Evolutionary conservation across 1,140 invertebrate species (phyloP), one percentile per base, ranked within the genome.

Genomic region (Papilio glaucus): DNA sequence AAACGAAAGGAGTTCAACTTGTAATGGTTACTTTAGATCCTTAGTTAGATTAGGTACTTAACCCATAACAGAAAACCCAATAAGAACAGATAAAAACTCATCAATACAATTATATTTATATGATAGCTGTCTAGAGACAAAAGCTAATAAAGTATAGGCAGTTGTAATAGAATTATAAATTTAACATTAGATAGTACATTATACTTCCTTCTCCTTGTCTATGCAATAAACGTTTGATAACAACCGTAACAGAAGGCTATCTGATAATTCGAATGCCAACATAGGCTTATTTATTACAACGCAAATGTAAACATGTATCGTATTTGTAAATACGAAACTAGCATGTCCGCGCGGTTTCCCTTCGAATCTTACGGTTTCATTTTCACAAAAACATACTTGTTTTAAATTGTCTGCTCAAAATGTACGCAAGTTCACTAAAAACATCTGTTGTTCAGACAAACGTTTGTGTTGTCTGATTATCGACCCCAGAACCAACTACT

Each of bases 151-250:
- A 57, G 15, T 45, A 18, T 15, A 12, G 10, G 10, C 39, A 41
- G 13, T 9, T 57, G 18, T 60, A 26, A 62, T 37, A 33, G 60
- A 9, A n/a, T 37, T 42, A 42, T 42, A 45, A 21, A 26, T 45
- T 21, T 26, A 29, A 42, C 5, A 65, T 38, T 68, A 21, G 18
- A 13, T 42, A 67, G 8, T 42, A 68, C 13, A 45, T 29, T 21
- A 57, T 45, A 45, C 2, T 45, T 68, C 21, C 24, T 41, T 68
- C 63, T 68, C 41, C 38, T 42, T 68, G 15, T 15, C 33, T 42
- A 42, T 41, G 39, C 38, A 68, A 45, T 68, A 68, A 68, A 68
- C 45, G 39, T 29, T 67, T 45, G 63, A 68, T 68, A 68, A 45
- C 39, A 42, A 39, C 45, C 21, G 63, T 65, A 65, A 26, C 38